These are phyloP conservation scores for Pipistrellus pipistrellus DNA, from an alignment of 2,797 vertebrate genomes.

Conservation along the genomic window DNA sequence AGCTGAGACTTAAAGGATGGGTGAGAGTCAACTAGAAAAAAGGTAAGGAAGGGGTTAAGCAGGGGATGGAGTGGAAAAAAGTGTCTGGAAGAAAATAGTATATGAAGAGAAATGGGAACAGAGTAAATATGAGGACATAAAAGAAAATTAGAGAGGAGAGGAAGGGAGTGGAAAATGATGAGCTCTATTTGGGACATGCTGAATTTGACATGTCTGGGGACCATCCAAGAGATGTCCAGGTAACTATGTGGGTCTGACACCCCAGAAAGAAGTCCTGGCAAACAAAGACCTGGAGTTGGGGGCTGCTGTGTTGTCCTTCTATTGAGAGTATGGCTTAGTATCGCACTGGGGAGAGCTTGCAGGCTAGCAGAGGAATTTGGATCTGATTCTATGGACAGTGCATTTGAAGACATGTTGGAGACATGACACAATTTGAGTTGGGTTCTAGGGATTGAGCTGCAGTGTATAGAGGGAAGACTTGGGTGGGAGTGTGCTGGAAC, in stretches of 20 bases:
- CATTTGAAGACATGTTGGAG: constrained; percentile 15
- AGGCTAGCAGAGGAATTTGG: neutral
- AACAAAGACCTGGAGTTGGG: neutral
- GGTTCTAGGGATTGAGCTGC: neutral
- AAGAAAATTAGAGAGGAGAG: neutral
- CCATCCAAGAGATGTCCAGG: neutral
- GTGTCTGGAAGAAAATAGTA: neutral
- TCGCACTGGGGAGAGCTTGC: neutral
- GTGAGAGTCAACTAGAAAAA: neutral
- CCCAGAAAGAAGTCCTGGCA: neutral
- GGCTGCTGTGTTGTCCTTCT: neutral
- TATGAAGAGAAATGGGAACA: constrained; percentile 12
- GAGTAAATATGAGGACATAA: neutral
- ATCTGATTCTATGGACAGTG: constrained; percentile 19
- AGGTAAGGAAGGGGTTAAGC: neutral
- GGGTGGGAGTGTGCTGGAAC: neutral
- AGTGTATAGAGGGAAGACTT: neutral
- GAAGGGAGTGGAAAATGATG: neutral
- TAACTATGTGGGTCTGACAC: neutral
- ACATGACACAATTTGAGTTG: neutral
- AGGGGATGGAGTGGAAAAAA: neutral
- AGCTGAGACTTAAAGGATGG: neutral
- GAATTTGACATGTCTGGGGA: neutral
- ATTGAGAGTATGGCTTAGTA: neutral
- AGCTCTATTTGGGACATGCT: neutral